Evolutionary conservation across 2,797 vertebrate genomes (phyloP).

Genomic region (Epinephelus malabaricus): DNA sequence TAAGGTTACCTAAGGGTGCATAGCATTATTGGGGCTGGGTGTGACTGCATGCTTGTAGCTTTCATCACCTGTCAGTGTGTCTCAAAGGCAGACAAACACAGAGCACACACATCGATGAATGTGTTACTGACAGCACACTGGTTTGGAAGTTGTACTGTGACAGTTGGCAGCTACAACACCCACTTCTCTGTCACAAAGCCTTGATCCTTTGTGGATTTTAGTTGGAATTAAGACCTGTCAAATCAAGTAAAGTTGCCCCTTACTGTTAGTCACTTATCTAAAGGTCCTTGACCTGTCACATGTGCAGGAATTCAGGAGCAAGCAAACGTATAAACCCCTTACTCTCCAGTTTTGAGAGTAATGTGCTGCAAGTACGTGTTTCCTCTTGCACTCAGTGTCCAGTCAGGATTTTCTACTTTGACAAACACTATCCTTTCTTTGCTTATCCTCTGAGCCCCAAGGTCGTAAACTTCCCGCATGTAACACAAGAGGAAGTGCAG

Average conservation of each 20-base stretch:
- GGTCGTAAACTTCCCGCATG: slow-evolving; percentile 45
- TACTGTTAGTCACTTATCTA: neutral
- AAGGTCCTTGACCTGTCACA: neutral
- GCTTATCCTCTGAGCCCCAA: slow-evolving; percentile 38
- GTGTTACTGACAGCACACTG: neutral
- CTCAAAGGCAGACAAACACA: slow-evolving; percentile 9
- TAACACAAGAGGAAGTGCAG: slow-evolving; percentile 60
- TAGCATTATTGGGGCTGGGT: slow-evolving; percentile 18
- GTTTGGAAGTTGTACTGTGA: neutral
- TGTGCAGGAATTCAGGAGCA: accelerated
- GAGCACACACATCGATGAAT: slow-evolving; percentile 14
- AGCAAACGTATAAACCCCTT: neutral
- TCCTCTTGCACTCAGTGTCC: neutral
- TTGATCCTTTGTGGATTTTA: neutral
- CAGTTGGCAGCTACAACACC: neutral
- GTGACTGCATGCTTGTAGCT: slow-evolving; percentile 36
- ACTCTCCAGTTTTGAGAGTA: neutral
- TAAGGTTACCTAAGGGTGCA: neutral
- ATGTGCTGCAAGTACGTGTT: neutral
- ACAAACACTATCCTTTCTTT: slow-evolving; percentile 13
- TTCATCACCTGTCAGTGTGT: slow-evolving; percentile 45
- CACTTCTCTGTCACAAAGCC: neutral
- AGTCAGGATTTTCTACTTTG: slow-evolving; percentile 12
- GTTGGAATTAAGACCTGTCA: neutral
- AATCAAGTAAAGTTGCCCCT: too few species aligned